phyloP scores from a whole-genome alignment of 2,797 vertebrate species.

The Percopsis omiscomaycus region DNA sequence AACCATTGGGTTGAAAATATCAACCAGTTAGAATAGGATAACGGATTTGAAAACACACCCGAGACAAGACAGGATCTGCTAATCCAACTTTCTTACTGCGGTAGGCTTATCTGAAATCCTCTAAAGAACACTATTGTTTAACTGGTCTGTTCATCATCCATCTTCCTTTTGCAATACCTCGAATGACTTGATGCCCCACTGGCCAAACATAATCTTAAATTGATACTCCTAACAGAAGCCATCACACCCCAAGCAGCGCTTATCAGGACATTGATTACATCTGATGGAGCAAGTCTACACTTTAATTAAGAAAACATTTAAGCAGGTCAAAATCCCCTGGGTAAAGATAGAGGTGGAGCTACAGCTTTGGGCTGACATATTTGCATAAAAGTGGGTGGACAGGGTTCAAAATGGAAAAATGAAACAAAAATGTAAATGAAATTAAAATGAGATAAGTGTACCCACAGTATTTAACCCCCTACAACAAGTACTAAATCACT shows the following conservation, averaged over 20 bases:
- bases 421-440: conserved; percentile 54
- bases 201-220: conserved; percentile 14
- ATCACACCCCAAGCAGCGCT: conserved; percentile 3
- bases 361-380: conserved; percentile 41
- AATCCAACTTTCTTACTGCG: conserved; percentile 18
- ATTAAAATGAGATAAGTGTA: conserved; percentile 51
- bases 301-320: not conserved
- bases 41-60: too few relatives aligned
- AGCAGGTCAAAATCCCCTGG: not conserved
- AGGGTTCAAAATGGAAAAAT: conserved; percentile 61
- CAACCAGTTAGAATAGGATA: too few relatives aligned
- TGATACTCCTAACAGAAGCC: conserved; percentile 7
- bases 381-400: conserved; percentile 50
- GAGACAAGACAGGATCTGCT: conserved; percentile 18
- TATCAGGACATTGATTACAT: not conserved
- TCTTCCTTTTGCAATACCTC: not conserved
- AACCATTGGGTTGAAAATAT: too few relatives aligned
- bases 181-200: not conserved
- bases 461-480: conserved; percentile 63
- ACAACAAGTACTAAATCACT: conserved; percentile 63
- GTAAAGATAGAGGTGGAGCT: conserved; percentile 33
- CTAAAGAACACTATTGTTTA: conserved; percentile 15
- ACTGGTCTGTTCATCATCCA: not conserved
- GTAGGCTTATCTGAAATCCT: conserved; percentile 5
- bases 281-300: conserved; percentile 1